phyloP scores from a whole-genome alignment of 1,140 invertebrate genomes.

The Trichonephila clavipes region DNA sequence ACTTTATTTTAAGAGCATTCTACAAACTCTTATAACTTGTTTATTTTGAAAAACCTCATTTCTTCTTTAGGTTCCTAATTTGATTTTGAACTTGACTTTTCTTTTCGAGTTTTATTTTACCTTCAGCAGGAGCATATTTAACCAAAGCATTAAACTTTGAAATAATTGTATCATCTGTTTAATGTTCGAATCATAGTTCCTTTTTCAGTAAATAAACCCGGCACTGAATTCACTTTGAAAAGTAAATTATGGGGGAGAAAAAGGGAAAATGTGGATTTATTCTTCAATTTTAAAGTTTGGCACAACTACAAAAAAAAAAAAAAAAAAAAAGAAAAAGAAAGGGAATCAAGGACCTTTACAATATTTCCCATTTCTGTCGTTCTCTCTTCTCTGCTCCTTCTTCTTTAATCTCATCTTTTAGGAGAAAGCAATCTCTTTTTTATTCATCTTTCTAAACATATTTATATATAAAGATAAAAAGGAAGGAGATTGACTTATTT shows the following conservation, averaged over 20 bases:
- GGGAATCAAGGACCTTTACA: neutral
- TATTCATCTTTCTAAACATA: constrained; percentile 12
- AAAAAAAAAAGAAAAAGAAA: too few relatives aligned
- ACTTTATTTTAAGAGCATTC: neutral
- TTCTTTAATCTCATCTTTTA: constrained; percentile 35
- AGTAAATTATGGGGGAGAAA: neutral
- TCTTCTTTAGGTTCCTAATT: neutral
- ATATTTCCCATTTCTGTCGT: too few relatives aligned
- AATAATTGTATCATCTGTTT: constrained; percentile 36
- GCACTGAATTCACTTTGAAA: constrained; percentile 9
- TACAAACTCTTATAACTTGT: neutral
- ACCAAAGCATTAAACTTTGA: constrained; percentile 16
- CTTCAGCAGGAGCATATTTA: constrained; percentile 7
- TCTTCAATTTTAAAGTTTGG: neutral
- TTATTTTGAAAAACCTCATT: constrained; percentile 11
- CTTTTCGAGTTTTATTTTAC: neutral
- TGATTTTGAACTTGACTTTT: neutral
- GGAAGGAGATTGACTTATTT: neutral
- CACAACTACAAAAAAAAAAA: neutral
- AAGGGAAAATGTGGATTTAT: neutral
- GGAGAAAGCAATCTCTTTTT: constrained; percentile 16
- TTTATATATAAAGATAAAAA: neutral
- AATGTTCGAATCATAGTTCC: constrained; percentile 18
- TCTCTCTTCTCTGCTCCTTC: neutral
- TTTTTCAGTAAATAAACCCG: constrained; percentile 13